Percentiles rank a stretch among this genome's conserved stretches.
Conservation (phyloP, 2,888 invertebrate species). For the Drosophila mercatorum region DNA sequence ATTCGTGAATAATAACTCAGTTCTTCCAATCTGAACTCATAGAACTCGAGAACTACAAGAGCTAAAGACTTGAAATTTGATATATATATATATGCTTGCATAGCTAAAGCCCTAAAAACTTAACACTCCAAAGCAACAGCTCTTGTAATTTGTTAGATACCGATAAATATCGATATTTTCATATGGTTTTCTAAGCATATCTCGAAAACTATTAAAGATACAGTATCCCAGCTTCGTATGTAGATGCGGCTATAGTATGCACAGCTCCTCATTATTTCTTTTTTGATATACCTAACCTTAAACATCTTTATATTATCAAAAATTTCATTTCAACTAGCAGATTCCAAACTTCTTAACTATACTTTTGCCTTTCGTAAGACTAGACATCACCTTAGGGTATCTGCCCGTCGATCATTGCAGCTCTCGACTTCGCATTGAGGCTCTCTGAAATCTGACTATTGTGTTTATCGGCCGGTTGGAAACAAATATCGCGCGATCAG, state of each 20-base stretch:
- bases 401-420: neutral
- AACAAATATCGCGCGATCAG: slow-evolving; percentile 16
- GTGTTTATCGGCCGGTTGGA: slow-evolving; percentile 7
- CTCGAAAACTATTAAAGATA: neutral
- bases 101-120: neutral
- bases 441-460: slow-evolving; percentile 9
- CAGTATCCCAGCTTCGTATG: no score
- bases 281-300: neutral
- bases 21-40: neutral
- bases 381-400: neutral
- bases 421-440: neutral
- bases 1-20: no score
- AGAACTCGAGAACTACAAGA: neutral
- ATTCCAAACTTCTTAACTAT: neutral
- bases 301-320: no score
- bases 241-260: neutral
- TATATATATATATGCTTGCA: neutral
- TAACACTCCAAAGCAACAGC: accelerated
- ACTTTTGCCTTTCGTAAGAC: no score
- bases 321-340: neutral
- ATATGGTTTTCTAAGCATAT: no score
- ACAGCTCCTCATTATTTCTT: neutral
- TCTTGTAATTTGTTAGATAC: neutral
- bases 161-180: neutral
- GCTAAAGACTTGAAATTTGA: neutral